A percentile compares a stretch with the other conserved stretches of the same genome.
phyloP scores from a whole-genome alignment of 2,113 vertebrate genomes.

The Xiphophorus couchianus region DNA sequence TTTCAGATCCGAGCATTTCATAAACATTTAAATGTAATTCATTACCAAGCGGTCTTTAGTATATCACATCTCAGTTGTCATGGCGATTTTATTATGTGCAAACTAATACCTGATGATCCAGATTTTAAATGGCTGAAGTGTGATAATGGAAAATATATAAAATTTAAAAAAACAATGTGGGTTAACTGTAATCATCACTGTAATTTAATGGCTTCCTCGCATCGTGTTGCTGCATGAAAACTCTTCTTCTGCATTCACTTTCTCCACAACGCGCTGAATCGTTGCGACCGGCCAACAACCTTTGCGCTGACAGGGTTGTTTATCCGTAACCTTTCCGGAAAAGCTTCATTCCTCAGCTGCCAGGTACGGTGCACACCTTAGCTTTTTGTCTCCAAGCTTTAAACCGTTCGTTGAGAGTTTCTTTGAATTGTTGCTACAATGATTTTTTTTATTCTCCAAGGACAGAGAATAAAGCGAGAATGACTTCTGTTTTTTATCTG shows the following conservation, averaged over 20 bases:
- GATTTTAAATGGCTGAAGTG: neutral
- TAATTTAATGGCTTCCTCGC: neutral
- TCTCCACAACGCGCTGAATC: neutral
- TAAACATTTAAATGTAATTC: neutral
- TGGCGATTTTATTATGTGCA: neutral
- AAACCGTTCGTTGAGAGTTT: neutral
- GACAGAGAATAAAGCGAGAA: neutral
- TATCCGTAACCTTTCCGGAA: constrained; percentile 18
- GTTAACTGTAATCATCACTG: neutral
- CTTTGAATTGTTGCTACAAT: neutral
- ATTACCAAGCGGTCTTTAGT: neutral
- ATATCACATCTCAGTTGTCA: neutral
- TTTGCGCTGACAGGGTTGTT: neutral
- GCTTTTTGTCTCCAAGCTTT: constrained; percentile 13
- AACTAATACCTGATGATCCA: neutral
- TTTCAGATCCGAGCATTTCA: no score
- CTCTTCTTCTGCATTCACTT: neutral
- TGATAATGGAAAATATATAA: neutral
- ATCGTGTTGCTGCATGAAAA: neutral
- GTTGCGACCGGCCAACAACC: neutral
- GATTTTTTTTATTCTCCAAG: no score
- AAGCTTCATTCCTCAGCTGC: constrained; percentile 53
- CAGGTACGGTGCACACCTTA: constrained; percentile 22
- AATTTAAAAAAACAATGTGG: no score
- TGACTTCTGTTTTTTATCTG: neutral